phyloP scores from a whole-genome alignment of 2,888 invertebrate genomes.

The Lordiphosa andalusiaca region DNA sequence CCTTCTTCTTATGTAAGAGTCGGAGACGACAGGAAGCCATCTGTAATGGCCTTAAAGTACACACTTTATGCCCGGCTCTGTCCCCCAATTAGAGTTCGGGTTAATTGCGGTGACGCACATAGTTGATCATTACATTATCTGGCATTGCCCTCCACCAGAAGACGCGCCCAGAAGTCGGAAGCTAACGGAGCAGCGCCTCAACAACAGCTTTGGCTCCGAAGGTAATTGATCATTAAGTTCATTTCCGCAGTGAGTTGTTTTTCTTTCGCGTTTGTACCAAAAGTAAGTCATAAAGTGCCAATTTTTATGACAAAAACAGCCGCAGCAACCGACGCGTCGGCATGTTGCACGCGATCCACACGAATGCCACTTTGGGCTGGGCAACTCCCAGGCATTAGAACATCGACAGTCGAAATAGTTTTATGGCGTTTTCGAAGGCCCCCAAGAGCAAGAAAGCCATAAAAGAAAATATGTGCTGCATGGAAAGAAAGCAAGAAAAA shows the following conservation, averaged over 20 bases:
- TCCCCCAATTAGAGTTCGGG: slow-evolving; percentile 67
- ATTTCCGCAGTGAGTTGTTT: slow-evolving; percentile 60
- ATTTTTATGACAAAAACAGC: slow-evolving; percentile 64
- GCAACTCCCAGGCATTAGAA: slow-evolving; percentile 16
- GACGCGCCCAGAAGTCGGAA: slow-evolving; percentile 60
- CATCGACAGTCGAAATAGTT: slow-evolving; percentile 43
- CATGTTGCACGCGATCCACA: slow-evolving; percentile 64
- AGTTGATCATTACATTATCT: slow-evolving; percentile 59
- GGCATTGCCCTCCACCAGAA: slow-evolving; percentile 30
- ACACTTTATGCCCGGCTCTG: slow-evolving; percentile 63
- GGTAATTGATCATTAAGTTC: slow-evolving; percentile 74
- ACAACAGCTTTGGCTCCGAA: slow-evolving; percentile 40
- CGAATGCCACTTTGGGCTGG: slow-evolving; percentile 15
- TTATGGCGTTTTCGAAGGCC: slow-evolving; percentile 46
- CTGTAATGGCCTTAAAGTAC: slow-evolving; percentile 72
- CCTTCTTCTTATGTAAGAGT: slow-evolving; percentile 6
- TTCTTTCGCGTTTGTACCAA: slow-evolving; percentile 23
- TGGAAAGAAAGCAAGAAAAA: slow-evolving; percentile 23
- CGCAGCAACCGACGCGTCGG: slow-evolving; percentile 22
- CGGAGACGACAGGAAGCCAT: slow-evolving; percentile 67
- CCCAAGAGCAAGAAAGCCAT: slow-evolving; percentile 38
- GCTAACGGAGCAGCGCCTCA: slow-evolving; percentile 49
- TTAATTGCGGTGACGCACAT: slow-evolving; percentile 61
- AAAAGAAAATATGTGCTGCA: slow-evolving; percentile 63
- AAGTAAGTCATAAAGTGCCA: slow-evolving; percentile 68